phyloP scores from a whole-genome alignment of 2,888 invertebrate genomes.

The Empis livida region DNA sequence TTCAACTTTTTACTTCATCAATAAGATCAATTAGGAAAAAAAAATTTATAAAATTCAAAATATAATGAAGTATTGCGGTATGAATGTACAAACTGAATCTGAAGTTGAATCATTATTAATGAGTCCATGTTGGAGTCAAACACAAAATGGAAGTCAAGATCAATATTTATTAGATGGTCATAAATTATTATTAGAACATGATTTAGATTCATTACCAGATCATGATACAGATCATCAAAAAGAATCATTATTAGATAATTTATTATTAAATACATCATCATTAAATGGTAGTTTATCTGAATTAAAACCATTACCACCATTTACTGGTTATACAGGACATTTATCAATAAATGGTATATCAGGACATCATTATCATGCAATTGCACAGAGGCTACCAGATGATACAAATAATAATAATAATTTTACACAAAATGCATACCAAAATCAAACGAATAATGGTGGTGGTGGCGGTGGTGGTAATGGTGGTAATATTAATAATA shows the following conservation, averaged over 20 bases:
- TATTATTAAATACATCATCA: constrained; percentile 43
- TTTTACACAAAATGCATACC: constrained; percentile 47
- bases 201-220: constrained; percentile 40
- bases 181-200: constrained; percentile 44
- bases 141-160: constrained; percentile 36
- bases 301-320: constrained; percentile 73
- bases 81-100: constrained; percentile 39
- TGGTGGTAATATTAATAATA: background rate
- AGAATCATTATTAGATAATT: constrained; percentile 48
- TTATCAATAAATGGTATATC: constrained; percentile 78
- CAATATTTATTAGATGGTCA: constrained; percentile 42
- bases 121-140: constrained; percentile 55
- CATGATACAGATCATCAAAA: constrained; percentile 36
- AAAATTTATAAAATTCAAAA: too few species aligned
- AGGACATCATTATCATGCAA: constrained; percentile 76
- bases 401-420: constrained; percentile 68
- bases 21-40: too few species aligned
- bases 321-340: constrained; percentile 75
- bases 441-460: background rate
- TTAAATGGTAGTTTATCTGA: constrained; percentile 54
- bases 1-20: too few species aligned
- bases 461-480: constrained; percentile 4
- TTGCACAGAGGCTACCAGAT: constrained; percentile 62
- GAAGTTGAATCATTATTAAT: constrained; percentile 60
- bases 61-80: constrained; percentile 46